These are phyloP conservation scores for Isurus oxyrinchus DNA, from an alignment of 2,113 vertebrate genomes.

Conservation along the genomic window DNA sequence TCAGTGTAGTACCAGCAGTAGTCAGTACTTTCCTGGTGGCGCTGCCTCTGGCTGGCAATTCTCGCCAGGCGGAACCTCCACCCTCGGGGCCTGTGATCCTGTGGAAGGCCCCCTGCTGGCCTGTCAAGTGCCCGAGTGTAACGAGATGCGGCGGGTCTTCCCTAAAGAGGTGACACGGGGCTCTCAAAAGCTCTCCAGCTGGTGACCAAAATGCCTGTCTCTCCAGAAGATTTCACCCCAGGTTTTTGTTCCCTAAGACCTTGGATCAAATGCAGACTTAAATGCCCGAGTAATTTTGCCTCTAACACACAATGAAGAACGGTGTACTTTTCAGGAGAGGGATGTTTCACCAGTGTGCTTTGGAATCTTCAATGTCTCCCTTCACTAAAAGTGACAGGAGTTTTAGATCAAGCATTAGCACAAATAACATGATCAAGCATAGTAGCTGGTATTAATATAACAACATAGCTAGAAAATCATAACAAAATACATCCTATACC, in stretches of 20 bases:
- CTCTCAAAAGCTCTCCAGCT: too few relatives aligned
- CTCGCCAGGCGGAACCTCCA: too few relatives aligned
- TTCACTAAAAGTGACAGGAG: neutral
- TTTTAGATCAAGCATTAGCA: neutral
- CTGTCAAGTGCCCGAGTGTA: too few relatives aligned
- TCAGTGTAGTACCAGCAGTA: too few relatives aligned
- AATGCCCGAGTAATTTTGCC: neutral
- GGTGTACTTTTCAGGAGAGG: neutral
- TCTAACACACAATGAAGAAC: neutral
- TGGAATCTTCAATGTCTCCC: neutral
- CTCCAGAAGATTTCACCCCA: too few relatives aligned
- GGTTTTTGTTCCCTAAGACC: neutral
- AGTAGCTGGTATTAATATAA: neutral
- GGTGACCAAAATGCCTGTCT: too few relatives aligned
- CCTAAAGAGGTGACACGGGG: too few relatives aligned
- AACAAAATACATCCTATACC: neutral
- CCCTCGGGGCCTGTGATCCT: too few relatives aligned
- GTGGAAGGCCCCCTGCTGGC: too few relatives aligned
- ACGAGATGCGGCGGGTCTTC: too few relatives aligned
- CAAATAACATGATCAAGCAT: neutral
- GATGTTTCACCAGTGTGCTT: neutral
- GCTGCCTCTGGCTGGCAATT: too few relatives aligned
- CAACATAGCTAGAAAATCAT: neutral
- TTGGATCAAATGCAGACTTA: neutral
- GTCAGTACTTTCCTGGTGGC: too few relatives aligned